Conservation (phyloP, 37 sponge, comb jelly and placozoan species). For the Chondrosia reniformis region DNA sequence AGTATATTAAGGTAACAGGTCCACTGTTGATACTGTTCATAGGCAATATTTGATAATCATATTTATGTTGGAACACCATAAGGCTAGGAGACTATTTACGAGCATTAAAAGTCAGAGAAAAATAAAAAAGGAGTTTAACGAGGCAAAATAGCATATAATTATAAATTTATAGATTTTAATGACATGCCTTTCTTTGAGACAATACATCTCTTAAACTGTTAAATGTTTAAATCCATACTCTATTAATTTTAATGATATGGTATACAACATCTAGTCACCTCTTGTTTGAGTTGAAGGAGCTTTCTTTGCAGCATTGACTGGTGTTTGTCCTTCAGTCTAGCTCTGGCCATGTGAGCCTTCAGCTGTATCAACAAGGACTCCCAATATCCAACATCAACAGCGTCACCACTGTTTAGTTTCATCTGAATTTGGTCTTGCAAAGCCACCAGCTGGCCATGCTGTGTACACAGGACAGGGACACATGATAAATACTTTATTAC, state of each 20-base stretch:
- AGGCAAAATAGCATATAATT: too few species aligned
- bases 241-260: too few species aligned
- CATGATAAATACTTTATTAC: not conserved
- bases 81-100: too few species aligned
- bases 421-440: slow-evolving; percentile 76
- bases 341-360: slow-evolving; percentile 82
- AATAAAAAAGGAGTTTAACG: too few species aligned
- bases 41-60: too few species aligned
- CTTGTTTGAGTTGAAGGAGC: slow-evolving; percentile 70
- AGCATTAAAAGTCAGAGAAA: too few species aligned
- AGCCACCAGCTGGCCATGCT: slow-evolving; percentile 75
- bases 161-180: not conserved
- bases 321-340: slow-evolving; percentile 84
- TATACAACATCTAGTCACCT: slow-evolving; percentile 26
- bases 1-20: not conserved
- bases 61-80: too few species aligned
- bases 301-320: slow-evolving; percentile 83
- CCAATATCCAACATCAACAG: slow-evolving; percentile 89
- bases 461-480: not conserved
- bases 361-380: slow-evolving; percentile 81
- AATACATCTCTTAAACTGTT: not conserved
- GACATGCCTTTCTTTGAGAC: not conserved
- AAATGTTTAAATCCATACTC: too few species aligned
- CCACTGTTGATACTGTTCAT: too few species aligned
- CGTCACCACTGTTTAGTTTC: slow-evolving; percentile 65